These are phyloP conservation scores for Ambastaia sidthimunki DNA, from an alignment of 2,797 vertebrate genomes.

Conservation along the genomic window DNA sequence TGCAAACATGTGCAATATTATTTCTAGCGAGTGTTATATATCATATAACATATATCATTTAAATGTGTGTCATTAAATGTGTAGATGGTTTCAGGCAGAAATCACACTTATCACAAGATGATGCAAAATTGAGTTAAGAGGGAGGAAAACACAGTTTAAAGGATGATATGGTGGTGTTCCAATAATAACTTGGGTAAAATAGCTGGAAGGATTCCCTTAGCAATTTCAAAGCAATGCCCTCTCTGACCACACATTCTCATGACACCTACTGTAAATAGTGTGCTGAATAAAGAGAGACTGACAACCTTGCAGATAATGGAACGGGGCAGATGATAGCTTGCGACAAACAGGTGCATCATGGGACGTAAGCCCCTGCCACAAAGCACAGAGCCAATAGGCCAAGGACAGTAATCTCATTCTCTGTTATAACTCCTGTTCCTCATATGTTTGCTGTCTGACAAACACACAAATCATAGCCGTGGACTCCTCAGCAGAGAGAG, in stretches of 20 bases:
- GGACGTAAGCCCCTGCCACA: conserved; percentile 65
- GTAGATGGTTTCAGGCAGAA: conserved; percentile 7
- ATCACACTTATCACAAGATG: conserved; percentile 14
- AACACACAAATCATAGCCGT: conserved; percentile 36
- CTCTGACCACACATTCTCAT: conserved; percentile 53
- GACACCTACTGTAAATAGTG: conserved; percentile 52
- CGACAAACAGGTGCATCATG: conserved; percentile 56
- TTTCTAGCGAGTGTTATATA: neutral
- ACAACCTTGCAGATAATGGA: conserved; percentile 72
- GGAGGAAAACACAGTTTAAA: conserved; percentile 9
- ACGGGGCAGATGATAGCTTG: conserved; percentile 54
- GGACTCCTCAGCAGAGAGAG: conserved; percentile 17
- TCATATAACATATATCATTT: neutral
- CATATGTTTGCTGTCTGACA: conserved; percentile 71
- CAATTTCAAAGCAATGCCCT: conserved; percentile 53
- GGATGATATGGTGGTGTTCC: neutral
- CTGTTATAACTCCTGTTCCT: conserved; percentile 63
- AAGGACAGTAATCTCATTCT: conserved; percentile 75
- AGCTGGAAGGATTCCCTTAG: neutral
- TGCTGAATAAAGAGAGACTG: conserved; percentile 66
- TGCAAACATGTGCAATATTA: neutral
- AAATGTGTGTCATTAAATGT: conserved; percentile 24
- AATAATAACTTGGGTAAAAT: neutral
- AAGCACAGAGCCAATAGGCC: conserved; percentile 68
- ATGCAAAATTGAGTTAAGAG: conserved; percentile 16